Evolutionary conservation across 35 echinoderm and acorn worm species (phyloP), one percentile per base, ranked within the genome.

Genomic region (Anneissia japonica): DNA sequence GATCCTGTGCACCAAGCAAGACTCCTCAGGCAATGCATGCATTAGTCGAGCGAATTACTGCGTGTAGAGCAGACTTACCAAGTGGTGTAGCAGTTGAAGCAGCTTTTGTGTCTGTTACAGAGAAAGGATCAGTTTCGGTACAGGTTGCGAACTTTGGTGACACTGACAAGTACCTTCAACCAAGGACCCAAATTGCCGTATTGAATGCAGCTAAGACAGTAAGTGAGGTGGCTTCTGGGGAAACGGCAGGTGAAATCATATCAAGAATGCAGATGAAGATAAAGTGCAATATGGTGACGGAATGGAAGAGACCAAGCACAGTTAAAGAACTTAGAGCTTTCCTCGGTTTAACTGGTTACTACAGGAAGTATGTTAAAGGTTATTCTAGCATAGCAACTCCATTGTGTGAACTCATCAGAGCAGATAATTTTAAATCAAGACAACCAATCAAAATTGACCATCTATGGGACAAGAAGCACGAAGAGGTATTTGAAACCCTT

Each of bases 91-190:
- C 86, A 13, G 77, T 88, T 81, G 77, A 29, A 23, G 76, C 79
- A 34, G 77, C 86, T 13, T 30, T 82, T 35, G 79, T 88, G 13
- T 81, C 86, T 14, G 51, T 88, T 12, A 30, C 81, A 0, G 45
- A 10, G 0, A 88, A 31, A 1, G 86, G 86, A 19, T 82, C 39
- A 82, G 43, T 88, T 14, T 77, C 79, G 0, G 37, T 88, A 0
- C 86, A 82, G 45, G 32, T 88, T 19, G 86, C 86, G 16, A 88
- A 88, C 29, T 88, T 88, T 30, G 80, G 76, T 3, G 46, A 88
- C 33, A 29, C 79, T 2, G 79, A 81, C 36, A 4, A 82, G 0
- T 82, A 88, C 0, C 41, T 88, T 26, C 79, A 28, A 9, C 78
- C 79, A 31, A 81, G 79, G 36, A 88, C 79, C 16, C 86, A 77